Conservation (phyloP, 2,888 invertebrate species). For the Patella pellucida region DNA sequence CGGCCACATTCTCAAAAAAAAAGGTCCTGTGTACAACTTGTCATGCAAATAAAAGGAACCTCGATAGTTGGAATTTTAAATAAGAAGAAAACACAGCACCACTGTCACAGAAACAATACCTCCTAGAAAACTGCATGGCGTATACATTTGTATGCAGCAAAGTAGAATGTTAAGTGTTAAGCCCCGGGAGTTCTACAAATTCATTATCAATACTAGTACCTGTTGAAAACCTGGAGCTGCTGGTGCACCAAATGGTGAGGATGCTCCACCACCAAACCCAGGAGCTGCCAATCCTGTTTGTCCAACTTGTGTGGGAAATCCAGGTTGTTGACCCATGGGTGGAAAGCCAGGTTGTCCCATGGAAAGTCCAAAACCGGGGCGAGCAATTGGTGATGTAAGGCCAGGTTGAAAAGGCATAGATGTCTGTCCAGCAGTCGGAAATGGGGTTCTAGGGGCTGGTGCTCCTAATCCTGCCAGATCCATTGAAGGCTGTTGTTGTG, state of each 20-base stretch:
- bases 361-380: constrained; percentile 22
- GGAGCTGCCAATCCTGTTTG: constrained; percentile 15
- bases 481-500: constrained; percentile 36
- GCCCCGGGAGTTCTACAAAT: no score
- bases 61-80: no score
- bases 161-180: no score
- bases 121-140: no score
- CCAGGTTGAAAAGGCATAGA: constrained; percentile 21
- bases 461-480: constrained; percentile 35
- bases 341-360: no score
- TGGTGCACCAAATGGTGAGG: constrained; percentile 25
- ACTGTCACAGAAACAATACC: no score
- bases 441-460: constrained; percentile 13
- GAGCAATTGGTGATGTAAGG: constrained; percentile 33
- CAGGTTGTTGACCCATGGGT: no score
- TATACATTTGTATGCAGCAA: no score
- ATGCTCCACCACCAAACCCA: constrained; percentile 5
- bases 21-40: no score
- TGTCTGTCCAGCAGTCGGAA: constrained; percentile 20
- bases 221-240: constrained; percentile 17
- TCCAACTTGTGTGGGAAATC: constrained; percentile 22
- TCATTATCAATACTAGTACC: not conserved
- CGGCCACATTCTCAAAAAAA: not conserved
- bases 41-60: no score
- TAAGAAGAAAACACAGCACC: no score